Percentiles rank a stretch among this genome's conserved stretches.
These are phyloP conservation scores for Notodonta dromedarius DNA, from an alignment of 2,888 invertebrate genomes.

Conservation along the genomic window DNA sequence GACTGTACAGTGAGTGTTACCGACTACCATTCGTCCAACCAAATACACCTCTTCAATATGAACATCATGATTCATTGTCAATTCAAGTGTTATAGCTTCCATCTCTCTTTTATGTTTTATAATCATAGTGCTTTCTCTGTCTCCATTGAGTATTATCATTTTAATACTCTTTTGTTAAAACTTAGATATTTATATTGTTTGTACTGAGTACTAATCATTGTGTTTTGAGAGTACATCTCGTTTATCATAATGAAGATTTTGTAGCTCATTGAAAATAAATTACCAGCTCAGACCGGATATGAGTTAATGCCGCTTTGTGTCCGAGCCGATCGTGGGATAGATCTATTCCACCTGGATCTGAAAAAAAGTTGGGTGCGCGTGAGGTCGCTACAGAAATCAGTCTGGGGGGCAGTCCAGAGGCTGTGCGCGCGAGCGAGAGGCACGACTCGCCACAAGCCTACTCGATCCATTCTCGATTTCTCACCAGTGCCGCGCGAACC, in stretches of 20 bases:
- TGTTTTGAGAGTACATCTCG: slow-evolving; percentile 12
- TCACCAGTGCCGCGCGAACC: slow-evolving; percentile 75
- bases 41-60: slow-evolving; percentile 42
- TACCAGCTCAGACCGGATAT: slow-evolving; percentile 7
- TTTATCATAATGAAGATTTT: slow-evolving; percentile 5
- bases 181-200: slow-evolving; percentile 26
- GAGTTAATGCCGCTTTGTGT: slow-evolving; percentile 16
- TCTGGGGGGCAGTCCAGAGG: slow-evolving; percentile 52
- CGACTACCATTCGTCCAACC: slow-evolving; percentile 32
- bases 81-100: slow-evolving; percentile 61
- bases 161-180: slow-evolving; percentile 42
- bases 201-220: slow-evolving; percentile 18
- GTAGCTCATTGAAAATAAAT: slow-evolving; percentile 6
- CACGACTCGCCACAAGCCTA: slow-evolving; percentile 49
- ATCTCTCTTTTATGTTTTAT: slow-evolving; percentile 44
- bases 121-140: slow-evolving; percentile 44
- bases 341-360: slow-evolving; percentile 47
- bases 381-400: slow-evolving; percentile 59
- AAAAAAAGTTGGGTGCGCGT: slow-evolving; percentile 54
- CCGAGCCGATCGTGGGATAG: slow-evolving; percentile 34
- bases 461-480: slow-evolving; percentile 67
- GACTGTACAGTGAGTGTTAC: slow-evolving; percentile 29
- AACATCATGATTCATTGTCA: slow-evolving; percentile 63
- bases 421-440: slow-evolving; percentile 65
- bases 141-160: slow-evolving; percentile 48